Conservation (phyloP, 30 jellyfish, hydroid and myxozoan genomes). For the Aurelia aurita complex sp. Pacific region DNA sequence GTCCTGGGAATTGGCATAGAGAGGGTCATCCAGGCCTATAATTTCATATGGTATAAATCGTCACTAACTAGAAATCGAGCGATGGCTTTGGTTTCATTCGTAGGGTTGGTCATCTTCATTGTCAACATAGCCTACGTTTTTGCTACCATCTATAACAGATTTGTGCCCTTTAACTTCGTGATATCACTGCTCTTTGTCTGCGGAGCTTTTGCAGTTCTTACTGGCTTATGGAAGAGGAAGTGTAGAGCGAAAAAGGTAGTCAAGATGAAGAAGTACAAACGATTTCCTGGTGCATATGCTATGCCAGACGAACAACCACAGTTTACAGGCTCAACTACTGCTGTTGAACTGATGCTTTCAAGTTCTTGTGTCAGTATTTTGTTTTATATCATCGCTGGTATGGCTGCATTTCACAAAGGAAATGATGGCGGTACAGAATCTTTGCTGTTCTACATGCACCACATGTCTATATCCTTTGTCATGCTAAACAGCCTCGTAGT, state of each 20-base stretch:
- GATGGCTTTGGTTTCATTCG: background rate
- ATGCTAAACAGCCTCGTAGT: background rate
- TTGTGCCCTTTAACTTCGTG: background rate
- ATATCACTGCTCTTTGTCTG: conserved; percentile 1
- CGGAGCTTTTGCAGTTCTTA: background rate
- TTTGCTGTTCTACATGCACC: too few species aligned
- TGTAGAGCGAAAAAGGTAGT: background rate
- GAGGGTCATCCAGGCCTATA: background rate
- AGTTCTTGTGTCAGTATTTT: background rate
- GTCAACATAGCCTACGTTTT: conserved; percentile 1
- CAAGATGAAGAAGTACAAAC: background rate
- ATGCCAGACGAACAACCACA: background rate
- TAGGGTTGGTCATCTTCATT: background rate
- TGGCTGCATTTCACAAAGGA: background rate
- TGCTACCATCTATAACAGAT: conserved; percentile 18
- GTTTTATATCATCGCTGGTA: background rate
- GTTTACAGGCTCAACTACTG: background rate
- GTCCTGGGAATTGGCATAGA: conserved; percentile 43
- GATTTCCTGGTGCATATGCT: background rate
- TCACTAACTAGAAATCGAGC: conserved; percentile 26
- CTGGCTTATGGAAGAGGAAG: background rate
- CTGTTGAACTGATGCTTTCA: background rate
- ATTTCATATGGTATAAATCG: conserved; percentile 31
- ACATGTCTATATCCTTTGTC: background rate
- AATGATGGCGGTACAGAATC: too few species aligned